Evolutionary conservation across 1,140 invertebrate genomes (phyloP), one percentile per base, ranked within the genome.

Genomic region (Vollenhovia emeryi): DNA sequence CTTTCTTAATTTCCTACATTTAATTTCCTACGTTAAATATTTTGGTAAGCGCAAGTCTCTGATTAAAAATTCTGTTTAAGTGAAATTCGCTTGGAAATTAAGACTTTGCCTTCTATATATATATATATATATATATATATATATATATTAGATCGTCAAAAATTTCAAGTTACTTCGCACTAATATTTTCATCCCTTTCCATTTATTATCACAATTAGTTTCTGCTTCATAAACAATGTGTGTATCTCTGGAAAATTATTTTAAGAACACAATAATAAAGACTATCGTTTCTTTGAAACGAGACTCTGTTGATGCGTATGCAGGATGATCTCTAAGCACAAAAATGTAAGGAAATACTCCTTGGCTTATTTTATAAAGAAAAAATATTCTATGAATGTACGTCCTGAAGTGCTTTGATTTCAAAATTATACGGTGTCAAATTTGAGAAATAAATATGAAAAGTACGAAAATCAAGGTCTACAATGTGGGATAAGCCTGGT

Each of bases 1-100:
- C 78, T 82, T 82, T 82, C 73, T 57, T 59, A 82, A 82, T 73
- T 73, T 71, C 64, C 50, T 66, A 66, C 62, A 45, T 66, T 66
- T 66, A 66, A 66, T 66, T 73, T 71, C 24, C 66, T 11, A 57
- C 50, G 66, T 82, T 71, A 82, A 82, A 82, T 82, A 82, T 82
- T 82, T 82, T 45, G 66, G 27, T 21, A 57, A 82, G 50, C n/a
- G n/a, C 11, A 18, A 82, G 40, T 4, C 18, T 71, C 36, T 71
- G 52, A 73, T 82, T 82, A 73, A 82, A 66, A 73, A 82, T 73
- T 71, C 13, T 59, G 50, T 5, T 3, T 24, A 45, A 52, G 48
- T 69, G 13, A 71, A 80, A 57, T 82, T 36, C 15, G 24, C 24
- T 43, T 40, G 27, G 5, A 64, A 82, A 80, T 57, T 69, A 55